phyloP scores from a whole-genome alignment of 2,888 invertebrate species.

The Itoplectis maculator region DNA sequence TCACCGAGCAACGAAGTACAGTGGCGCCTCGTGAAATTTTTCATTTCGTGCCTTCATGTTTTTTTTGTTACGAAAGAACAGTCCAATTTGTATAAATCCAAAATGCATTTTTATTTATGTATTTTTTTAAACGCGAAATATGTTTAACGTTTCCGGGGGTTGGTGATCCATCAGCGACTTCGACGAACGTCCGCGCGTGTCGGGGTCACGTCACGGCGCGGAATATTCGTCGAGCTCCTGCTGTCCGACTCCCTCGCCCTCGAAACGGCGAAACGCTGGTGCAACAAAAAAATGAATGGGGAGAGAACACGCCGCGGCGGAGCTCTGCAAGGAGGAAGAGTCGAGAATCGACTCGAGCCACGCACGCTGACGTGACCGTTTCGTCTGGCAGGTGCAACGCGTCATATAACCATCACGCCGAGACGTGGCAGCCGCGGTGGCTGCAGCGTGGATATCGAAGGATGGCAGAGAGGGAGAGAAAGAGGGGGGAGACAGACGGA shows the following conservation, averaged over 20 bases:
- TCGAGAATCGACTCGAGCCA: slow-evolving; percentile 63
- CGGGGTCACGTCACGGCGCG: neutral
- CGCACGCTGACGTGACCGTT: slow-evolving; percentile 71
- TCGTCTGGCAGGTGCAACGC: slow-evolving; percentile 73
- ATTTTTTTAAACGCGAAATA: too few species aligned
- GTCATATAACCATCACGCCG: slow-evolving; percentile 71
- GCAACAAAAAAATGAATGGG: slow-evolving; percentile 53
- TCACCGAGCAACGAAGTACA: neutral
- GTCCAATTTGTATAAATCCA: too few species aligned
- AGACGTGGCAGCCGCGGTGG: slow-evolving; percentile 59
- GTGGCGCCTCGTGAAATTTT: neutral
- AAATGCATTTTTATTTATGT: too few species aligned
- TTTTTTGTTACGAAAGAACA: too few species aligned
- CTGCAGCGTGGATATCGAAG: slow-evolving; percentile 39
- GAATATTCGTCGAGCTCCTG: slow-evolving; percentile 12
- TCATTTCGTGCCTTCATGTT: neutral
- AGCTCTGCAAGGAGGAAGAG: slow-evolving; percentile 42
- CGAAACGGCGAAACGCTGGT: neutral
- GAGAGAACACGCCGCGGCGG: slow-evolving; percentile 42
- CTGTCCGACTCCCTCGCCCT: slow-evolving; percentile 16
- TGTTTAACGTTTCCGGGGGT: neutral
- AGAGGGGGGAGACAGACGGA: too few species aligned
- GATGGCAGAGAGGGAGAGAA: slow-evolving; percentile 21
- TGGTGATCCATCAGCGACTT: neutral
- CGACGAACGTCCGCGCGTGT: neutral